These are phyloP conservation scores for Philypnodon macrostomus DNA, from an alignment of 2,797 vertebrate genomes.

Conservation along the genomic window DNA sequence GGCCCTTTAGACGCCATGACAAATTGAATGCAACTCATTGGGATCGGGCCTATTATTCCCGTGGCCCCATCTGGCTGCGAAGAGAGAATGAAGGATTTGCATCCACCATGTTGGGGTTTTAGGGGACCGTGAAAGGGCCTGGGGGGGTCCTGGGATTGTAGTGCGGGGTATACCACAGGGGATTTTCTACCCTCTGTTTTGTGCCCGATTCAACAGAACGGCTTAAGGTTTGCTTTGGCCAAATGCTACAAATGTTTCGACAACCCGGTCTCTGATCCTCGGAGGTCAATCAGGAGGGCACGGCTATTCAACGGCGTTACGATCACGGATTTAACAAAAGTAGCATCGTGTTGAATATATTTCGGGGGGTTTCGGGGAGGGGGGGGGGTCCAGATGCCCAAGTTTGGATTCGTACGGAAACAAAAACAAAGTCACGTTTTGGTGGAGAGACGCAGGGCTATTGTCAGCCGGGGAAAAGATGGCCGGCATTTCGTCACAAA, in stretches of 20 bases:
- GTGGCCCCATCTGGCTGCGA: slow-evolving; percentile 81
- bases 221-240: slow-evolving; percentile 81
- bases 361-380: too few relatives aligned
- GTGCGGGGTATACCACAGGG: too few relatives aligned
- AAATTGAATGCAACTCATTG: slow-evolving; percentile 88
- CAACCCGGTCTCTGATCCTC: slow-evolving; percentile 84
- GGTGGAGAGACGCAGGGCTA: slow-evolving; percentile 28
- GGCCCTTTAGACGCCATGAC: slow-evolving; percentile 88
- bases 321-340: slow-evolving; percentile 68
- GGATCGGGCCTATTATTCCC: slow-evolving; percentile 81
- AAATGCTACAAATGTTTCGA: slow-evolving; percentile 89
- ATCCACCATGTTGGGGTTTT: slow-evolving; percentile 58
- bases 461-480: slow-evolving; percentile 12
- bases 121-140: too few relatives aligned
- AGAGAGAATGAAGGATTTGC: slow-evolving; percentile 82
- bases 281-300: slow-evolving; percentile 66
- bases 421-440: slow-evolving; percentile 44
- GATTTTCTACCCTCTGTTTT: slow-evolving; percentile 59
- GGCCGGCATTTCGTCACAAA: slow-evolving; percentile 11
- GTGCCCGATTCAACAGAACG: too few relatives aligned
- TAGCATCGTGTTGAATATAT: slow-evolving; percentile 76
- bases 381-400: too few relatives aligned
- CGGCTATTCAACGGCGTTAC: slow-evolving; percentile 65
- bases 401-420: too few relatives aligned
- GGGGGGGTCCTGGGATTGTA: slow-evolving; percentile 59